Conservation (phyloP, 2,113 vertebrate genomes). For the Copsychus sechellarum region DNA sequence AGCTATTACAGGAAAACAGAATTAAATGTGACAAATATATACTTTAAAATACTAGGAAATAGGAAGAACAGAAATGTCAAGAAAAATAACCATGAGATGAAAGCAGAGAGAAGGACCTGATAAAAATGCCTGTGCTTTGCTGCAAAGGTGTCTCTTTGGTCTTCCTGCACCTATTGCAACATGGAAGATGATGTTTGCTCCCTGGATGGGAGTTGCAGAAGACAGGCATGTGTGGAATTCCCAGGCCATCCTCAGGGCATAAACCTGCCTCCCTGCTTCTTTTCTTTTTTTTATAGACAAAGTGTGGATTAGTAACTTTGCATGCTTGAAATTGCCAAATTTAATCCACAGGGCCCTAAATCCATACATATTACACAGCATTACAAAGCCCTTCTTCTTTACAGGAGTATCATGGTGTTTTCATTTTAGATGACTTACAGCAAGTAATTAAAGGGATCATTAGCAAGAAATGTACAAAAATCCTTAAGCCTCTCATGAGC, state of each 20-base stretch:
- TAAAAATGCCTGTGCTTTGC: not conserved
- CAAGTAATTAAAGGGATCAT: conserved; percentile 43
- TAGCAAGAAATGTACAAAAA: conserved; percentile 29
- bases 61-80: not conserved
- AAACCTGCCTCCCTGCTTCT: not conserved
- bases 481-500: not conserved
- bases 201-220: not conserved
- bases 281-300: not conserved
- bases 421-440: conserved; percentile 41
- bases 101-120: not conserved
- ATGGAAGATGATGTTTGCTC: not conserved
- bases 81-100: not conserved
- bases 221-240: conserved; percentile 14
- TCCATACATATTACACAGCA: not conserved
- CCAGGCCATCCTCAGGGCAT: not conserved
- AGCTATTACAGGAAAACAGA: conserved; percentile 1
- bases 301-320: conserved; percentile 31
- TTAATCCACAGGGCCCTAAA: conserved; percentile 33
- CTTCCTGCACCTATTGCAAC: not conserved
- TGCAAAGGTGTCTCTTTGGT: not conserved
- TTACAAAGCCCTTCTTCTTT: conserved; percentile 24
- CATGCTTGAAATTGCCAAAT: conserved; percentile 13
- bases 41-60: not conserved
- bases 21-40: conserved; percentile 23
- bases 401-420: not conserved